phyloP scores from a whole-genome alignment of 2,888 invertebrate species.

The Dasypolia templi region DNA sequence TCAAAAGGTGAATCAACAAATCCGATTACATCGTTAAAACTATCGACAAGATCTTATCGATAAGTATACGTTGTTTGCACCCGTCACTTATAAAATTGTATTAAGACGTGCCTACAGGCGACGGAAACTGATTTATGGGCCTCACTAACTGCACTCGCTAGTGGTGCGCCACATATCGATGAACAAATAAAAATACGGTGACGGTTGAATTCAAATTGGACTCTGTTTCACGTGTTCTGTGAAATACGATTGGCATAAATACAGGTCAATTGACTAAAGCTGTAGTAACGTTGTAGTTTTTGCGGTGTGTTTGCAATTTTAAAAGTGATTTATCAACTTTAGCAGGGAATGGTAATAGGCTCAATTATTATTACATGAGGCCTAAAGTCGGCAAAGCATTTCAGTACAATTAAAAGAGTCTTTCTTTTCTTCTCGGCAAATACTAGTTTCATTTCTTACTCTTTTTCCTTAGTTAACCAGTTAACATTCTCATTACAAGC shows the following conservation, averaged over 20 bases:
- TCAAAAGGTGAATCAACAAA: constrained; percentile 25
- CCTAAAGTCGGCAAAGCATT: neutral
- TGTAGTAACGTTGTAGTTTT: constrained; percentile 8
- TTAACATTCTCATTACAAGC: neutral
- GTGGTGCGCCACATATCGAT: constrained; percentile 66
- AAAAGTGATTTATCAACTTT: neutral
- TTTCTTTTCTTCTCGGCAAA: neutral
- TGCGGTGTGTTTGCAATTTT: neutral
- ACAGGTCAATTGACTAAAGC: constrained; percentile 11
- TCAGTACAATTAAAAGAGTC: neutral
- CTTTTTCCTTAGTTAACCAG: neutral
- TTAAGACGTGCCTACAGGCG: constrained; percentile 84
- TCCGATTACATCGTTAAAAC: constrained; percentile 30
- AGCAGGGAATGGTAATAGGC: neutral
- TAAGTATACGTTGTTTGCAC: constrained; percentile 62
- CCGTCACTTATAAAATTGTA: constrained; percentile 87
- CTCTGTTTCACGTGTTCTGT: constrained; percentile 19
- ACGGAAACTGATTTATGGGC: constrained; percentile 84
- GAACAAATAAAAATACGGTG: constrained; percentile 28
- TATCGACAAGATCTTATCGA: constrained; percentile 66
- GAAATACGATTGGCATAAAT: constrained; percentile 19
- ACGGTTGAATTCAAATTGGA: constrained; percentile 32
- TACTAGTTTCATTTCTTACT: neutral
- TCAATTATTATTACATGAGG: neutral
- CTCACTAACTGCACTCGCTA: constrained; percentile 80